Percentiles rank a stretch among this genome's conserved stretches.
These are phyloP conservation scores for Chelonoidis abingdonii DNA, from an alignment of 2,113 vertebrate species.

Conservation along the genomic window DNA sequence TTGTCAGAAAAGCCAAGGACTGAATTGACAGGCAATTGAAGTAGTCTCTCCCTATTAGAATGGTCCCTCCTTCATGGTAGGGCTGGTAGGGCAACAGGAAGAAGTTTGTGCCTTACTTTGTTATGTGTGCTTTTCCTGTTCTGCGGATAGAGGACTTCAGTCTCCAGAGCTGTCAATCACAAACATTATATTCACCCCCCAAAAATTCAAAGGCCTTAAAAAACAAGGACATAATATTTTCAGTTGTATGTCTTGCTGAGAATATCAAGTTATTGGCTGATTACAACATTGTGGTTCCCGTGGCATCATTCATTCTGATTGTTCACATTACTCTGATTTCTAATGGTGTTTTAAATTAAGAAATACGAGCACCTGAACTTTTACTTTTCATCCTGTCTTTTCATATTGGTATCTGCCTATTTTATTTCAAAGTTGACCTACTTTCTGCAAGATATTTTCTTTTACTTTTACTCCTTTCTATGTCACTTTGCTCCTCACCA, in stretches of 20 bases:
- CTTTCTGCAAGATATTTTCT: constrained; percentile 36
- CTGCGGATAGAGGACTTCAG: neutral
- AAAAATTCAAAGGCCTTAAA: neutral
- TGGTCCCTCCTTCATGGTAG: neutral
- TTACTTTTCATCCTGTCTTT: neutral
- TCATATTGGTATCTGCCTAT: neutral
- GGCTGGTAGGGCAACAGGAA: neutral
- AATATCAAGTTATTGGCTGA: neutral
- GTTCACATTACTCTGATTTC: neutral
- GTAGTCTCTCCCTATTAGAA: neutral
- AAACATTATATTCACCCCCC: neutral
- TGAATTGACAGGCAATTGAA: neutral
- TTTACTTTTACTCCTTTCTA: constrained; percentile 6
- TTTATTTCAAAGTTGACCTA: constrained; percentile 15
- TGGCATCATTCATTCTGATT: neutral
- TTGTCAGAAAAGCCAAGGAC: neutral
- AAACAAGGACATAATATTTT: neutral
- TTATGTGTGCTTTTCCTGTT: neutral
- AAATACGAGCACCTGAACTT: neutral
- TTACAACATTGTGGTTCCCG: neutral
- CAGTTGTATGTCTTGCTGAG: neutral
- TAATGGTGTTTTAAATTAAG: neutral
- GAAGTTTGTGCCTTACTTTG: neutral
- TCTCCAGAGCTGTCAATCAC: neutral
- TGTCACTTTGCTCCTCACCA: constrained; percentile 8